phyloP scores from a whole-genome alignment of 2,113 vertebrate genomes.

The Chlorodrepanis virens region DNA sequence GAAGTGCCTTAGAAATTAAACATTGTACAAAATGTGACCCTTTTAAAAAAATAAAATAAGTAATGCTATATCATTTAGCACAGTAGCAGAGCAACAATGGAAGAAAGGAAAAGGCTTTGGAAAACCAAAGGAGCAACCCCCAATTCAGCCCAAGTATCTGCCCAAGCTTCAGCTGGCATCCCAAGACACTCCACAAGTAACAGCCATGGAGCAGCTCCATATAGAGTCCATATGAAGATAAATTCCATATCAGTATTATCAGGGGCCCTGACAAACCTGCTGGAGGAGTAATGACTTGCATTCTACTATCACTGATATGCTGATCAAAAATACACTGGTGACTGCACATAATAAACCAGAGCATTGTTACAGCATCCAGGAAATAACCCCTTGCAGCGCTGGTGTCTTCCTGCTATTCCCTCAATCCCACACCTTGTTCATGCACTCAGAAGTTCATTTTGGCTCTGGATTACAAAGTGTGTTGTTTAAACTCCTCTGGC shows the following conservation, averaged over 20 bases:
- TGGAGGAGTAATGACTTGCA: not conserved
- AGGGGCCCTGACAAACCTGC: not conserved
- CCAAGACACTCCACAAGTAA: not conserved
- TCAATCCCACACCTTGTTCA: not conserved
- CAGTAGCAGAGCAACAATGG: not conserved
- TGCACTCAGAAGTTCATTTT: not conserved
- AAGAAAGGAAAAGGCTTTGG: not conserved
- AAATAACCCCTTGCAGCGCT: not conserved
- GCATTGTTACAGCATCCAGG: not conserved
- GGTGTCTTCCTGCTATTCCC: not conserved
- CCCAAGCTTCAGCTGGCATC: not conserved
- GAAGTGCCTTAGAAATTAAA: conserved; percentile 14
- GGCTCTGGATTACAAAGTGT: not conserved
- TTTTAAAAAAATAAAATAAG: not conserved
- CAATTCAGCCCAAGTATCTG: rapidly evolving
- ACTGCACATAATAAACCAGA: not conserved
- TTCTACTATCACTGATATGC: not conserved
- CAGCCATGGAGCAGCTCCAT: not conserved
- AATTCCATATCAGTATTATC: rapidly evolving
- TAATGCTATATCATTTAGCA: not conserved
- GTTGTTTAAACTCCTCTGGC: not conserved
- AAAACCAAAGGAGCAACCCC: not conserved
- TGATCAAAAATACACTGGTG: not conserved
- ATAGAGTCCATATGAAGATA: not conserved
- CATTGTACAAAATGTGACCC: not conserved